These are phyloP conservation scores for Aphodius sticticus DNA, from an alignment of 2,888 invertebrate genomes.

Conservation along the genomic window DNA sequence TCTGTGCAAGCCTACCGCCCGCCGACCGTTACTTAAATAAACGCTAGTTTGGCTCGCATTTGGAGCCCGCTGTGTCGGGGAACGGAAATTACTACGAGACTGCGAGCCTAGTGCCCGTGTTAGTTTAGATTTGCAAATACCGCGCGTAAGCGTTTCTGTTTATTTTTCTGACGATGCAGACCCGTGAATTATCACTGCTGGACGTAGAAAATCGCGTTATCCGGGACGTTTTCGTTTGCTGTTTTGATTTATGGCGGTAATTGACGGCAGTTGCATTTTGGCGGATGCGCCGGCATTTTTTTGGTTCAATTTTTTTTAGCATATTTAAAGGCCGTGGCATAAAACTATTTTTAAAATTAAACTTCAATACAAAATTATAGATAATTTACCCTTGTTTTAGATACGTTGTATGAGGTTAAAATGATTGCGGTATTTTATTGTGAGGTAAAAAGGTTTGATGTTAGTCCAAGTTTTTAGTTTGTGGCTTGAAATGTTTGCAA, in stretches of 20 bases:
- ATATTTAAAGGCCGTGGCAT: too few species aligned
- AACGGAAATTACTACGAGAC: background rate
- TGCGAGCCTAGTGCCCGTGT: background rate
- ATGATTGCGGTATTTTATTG: too few species aligned
- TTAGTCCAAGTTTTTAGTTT: too few species aligned
- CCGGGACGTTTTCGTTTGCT: background rate
- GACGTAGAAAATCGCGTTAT: background rate
- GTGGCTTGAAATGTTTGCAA: too few species aligned
- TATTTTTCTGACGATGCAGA: background rate
- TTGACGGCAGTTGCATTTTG: background rate
- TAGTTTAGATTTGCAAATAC: background rate
- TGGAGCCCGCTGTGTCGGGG: background rate
- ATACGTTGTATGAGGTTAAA: too few species aligned
- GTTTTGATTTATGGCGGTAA: background rate
- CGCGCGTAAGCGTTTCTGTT: background rate
- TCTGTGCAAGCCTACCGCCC: constrained; percentile 9
- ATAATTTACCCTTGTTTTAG: too few species aligned
- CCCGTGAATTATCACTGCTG: background rate
- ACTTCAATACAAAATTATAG: too few species aligned
- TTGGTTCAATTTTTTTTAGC: background rate
- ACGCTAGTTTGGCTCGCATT: background rate
- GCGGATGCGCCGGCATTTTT: background rate
- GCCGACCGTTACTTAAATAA: background rate
- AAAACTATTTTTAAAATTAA: too few species aligned
- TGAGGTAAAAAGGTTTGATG: too few species aligned